These are phyloP conservation scores for Omphaloscelis lunosa DNA, from an alignment of 2,888 invertebrate genomes.

Conservation along the genomic window DNA sequence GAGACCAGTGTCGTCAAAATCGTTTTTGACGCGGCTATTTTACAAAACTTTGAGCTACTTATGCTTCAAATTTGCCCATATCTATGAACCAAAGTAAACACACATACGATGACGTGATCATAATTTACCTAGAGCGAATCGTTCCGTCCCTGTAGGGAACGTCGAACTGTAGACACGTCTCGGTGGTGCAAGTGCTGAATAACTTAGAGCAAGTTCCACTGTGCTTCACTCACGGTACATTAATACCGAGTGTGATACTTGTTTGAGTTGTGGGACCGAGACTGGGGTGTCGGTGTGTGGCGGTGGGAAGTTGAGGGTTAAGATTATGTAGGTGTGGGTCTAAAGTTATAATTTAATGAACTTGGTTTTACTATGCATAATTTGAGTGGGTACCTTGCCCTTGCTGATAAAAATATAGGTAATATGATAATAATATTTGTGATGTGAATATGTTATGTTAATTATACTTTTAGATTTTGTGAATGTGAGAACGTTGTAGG, in stretches of 20 bases:
- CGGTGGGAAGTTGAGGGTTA: background rate
- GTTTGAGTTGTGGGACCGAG: slow-evolving; percentile 40
- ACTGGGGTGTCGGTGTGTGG: background rate
- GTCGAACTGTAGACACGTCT: slow-evolving; percentile 64
- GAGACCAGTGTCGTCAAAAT: background rate
- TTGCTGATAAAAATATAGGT: background rate
- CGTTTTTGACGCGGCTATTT: background rate
- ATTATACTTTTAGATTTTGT: background rate
- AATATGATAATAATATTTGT: too few species aligned
- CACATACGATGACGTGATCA: slow-evolving; percentile 36
- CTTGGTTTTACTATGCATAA: background rate
- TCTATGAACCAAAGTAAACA: slow-evolving; percentile 25
- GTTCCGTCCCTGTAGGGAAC: slow-evolving; percentile 45
- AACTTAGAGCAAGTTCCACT: slow-evolving; percentile 64
- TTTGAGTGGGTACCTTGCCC: too few species aligned
- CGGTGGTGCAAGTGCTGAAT: slow-evolving; percentile 59
- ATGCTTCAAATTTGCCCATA: background rate
- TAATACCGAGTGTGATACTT: slow-evolving; percentile 60
- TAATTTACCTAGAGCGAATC: slow-evolving; percentile 54
- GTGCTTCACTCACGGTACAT: slow-evolving; percentile 56
- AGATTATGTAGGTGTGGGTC: slow-evolving; percentile 18
- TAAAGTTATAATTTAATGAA: background rate
- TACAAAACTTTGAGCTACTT: background rate
- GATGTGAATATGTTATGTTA: background rate
- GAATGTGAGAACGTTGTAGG: too few species aligned